Base-by-base conservation (phyloP, 2,888 invertebrate genomes). In the Dynastes grantii region DNA sequence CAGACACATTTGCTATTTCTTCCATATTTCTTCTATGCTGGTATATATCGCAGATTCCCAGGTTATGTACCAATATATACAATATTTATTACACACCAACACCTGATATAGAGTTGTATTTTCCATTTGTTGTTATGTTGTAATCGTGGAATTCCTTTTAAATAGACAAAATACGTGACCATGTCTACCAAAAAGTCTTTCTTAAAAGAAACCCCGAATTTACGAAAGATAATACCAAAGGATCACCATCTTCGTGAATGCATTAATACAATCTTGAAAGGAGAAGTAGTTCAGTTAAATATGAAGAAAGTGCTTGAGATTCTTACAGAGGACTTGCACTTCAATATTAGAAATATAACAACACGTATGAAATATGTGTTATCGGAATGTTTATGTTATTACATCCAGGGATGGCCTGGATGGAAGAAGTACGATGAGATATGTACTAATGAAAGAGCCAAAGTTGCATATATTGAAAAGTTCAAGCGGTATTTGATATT, bases 361-460 rank as follows among this genome's bases (percentile, higher is more conserved):
- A 22, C 51, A 29, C 63, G 76, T 91, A 89, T 70, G 93, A 91
- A 87, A 95, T 94, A 88, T 96, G 96, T 13, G 94, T 88, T 82
- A 29, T 76, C 73, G 8, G 82, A 83, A 77, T 80, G 81, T 8
- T 79, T 83, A 58, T 77, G 81, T 2, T 81, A 82, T 77, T 83
- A 81, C 49, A 83, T 83, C 79, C 80, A 78, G 73, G 71, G 76
- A n/a, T 83, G 83, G 83, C 82, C 82, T 3, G 83, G 82, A 27
- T 83, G 83, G 83, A 68, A 76, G 6, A 27, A 80, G n/a, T 67
- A 61, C 51, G 70, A 67, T 22, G 73, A 70, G 2, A 78, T 80
- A n/a, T 70, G 55, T 22, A 63, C 64, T 0, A 77, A 75, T 0
- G 67, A 80, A 11, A 61, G 78, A 40, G 45, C 65, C 0, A 76